These are phyloP conservation scores for Pantherophis guttatus DNA, from an alignment of 2,113 vertebrate genomes.

Conservation along the genomic window DNA sequence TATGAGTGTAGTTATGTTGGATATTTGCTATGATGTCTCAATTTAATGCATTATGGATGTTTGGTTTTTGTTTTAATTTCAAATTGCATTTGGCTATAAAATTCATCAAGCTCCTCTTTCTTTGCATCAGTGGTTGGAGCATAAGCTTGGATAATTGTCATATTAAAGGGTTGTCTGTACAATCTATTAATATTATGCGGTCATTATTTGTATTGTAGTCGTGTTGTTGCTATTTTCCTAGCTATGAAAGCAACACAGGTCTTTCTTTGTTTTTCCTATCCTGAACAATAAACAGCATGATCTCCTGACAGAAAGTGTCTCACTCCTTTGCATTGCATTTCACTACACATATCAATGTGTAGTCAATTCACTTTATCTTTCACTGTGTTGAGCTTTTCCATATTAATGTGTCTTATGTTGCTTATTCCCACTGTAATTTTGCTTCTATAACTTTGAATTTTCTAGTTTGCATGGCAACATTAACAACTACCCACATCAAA, in stretches of 20 bases:
- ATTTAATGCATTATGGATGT: neutral
- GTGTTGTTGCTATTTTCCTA: neutral
- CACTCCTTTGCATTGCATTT: neutral
- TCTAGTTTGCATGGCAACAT: neutral
- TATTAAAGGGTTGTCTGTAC: neutral
- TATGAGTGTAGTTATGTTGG: neutral
- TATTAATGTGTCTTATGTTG: neutral
- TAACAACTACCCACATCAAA: neutral
- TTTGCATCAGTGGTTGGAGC: neutral
- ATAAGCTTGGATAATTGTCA: neutral
- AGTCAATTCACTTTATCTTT: neutral
- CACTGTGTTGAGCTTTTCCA: neutral
- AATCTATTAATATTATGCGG: neutral
- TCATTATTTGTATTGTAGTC: neutral
- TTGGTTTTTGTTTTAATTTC: neutral
- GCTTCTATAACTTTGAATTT: neutral
- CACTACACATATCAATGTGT: neutral
- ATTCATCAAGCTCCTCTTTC: neutral
- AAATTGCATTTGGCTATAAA: neutral
- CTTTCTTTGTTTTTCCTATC: neutral
- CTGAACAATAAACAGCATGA: neutral
- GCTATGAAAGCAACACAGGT: neutral
- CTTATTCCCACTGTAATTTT: neutral
- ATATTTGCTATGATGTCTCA: neutral
- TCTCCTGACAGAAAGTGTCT: neutral